A percentile compares a stretch with the other conserved stretches of the same genome.
These are phyloP conservation scores for Danio aesculapii DNA, from an alignment of 2,797 vertebrate genomes.

Conservation along the genomic window DNA sequence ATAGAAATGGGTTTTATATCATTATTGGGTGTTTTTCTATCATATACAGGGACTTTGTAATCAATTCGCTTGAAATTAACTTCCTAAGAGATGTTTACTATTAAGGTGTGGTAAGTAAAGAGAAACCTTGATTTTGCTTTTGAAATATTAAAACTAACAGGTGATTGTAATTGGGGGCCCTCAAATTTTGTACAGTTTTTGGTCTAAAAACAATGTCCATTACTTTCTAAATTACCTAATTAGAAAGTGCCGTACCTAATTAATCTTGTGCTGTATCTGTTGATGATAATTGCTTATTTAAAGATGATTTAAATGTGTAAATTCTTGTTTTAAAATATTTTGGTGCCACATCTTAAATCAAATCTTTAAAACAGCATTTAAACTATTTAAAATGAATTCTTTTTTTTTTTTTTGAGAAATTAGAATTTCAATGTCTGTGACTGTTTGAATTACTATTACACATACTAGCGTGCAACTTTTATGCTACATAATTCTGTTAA, in stretches of 20 bases:
- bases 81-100: not conserved
- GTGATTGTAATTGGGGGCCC: not conserved
- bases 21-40: not conserved
- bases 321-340: too few relatives aligned
- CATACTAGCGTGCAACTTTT: not conserved
- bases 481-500: too few relatives aligned
- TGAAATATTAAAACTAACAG: not conserved
- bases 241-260: too few relatives aligned
- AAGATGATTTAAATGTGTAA: too few relatives aligned
- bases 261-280: not conserved
- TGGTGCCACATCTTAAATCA: not conserved
- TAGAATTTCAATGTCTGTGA: not conserved
- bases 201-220: too few relatives aligned
- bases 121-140: not conserved
- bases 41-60: not conserved
- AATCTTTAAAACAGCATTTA: not conserved
- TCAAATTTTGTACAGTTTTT: too few relatives aligned
- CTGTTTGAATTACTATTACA: not conserved
- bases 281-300: not conserved
- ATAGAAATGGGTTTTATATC: not conserved
- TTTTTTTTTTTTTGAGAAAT: not conserved
- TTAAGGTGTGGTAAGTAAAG: not conserved
- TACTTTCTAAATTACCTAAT: not conserved
- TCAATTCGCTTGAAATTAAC: not conserved
- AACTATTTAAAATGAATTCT: too few relatives aligned